These are phyloP conservation scores for Cancer borealis DNA, from an alignment of 2,888 invertebrate species.

Conservation along the genomic window DNA sequence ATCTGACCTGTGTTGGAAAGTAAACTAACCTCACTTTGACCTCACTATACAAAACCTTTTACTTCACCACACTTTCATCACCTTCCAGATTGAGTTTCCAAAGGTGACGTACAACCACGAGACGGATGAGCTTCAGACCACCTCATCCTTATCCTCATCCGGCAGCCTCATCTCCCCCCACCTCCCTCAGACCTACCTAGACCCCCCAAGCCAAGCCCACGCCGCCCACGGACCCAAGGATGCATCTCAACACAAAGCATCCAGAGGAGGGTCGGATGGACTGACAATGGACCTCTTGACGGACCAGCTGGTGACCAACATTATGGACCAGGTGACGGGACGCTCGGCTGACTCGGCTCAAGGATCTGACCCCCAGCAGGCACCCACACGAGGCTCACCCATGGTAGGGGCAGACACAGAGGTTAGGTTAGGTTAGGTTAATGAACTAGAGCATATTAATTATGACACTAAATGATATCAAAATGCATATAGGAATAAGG, in stretches of 20 bases:
- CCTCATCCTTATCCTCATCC: not conserved
- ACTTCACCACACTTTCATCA: not conserved
- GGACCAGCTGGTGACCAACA: slow-evolving; percentile 82
- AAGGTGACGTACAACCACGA: slow-evolving; percentile 64
- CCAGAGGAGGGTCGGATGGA: slow-evolving; percentile 62
- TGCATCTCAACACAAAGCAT: not conserved
- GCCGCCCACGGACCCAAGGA: not conserved
- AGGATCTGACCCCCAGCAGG: slow-evolving; percentile 51
- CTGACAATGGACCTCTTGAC: slow-evolving; percentile 81
- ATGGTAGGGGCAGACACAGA: slow-evolving; percentile 8
- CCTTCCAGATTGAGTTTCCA: slow-evolving; percentile 72
- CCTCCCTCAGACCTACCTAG: slow-evolving; percentile 56
- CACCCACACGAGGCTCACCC: slow-evolving; percentile 48
- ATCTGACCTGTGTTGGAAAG: not conserved
- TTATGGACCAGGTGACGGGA: slow-evolving; percentile 82
- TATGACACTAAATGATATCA: no score
- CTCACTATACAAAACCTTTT: no score
- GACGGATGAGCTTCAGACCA: slow-evolving; percentile 62
- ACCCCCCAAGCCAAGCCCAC: slow-evolving; percentile 17
- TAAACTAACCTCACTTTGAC: not conserved
- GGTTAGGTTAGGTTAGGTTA: not conserved
- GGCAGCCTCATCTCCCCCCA: slow-evolving; percentile 72
- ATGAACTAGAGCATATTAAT: no score
- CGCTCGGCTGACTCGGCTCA: slow-evolving; percentile 78
- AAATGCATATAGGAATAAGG: no score